Conservation (phyloP, 2,888 invertebrate species). For the Caenorhabditis zanzibari region DNA sequence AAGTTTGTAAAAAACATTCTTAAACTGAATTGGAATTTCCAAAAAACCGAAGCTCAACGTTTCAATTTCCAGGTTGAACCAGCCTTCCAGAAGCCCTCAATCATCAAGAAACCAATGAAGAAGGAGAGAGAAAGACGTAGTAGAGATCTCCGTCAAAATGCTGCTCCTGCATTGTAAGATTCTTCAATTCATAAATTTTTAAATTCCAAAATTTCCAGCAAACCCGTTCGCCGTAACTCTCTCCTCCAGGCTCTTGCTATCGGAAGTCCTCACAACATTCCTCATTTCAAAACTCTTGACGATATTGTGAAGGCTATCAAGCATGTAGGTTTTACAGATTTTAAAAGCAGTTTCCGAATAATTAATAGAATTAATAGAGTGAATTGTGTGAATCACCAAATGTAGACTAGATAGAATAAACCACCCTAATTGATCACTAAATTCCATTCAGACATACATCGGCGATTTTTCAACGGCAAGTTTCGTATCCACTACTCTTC, state of each 20-base stretch:
- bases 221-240: conserved; percentile 82
- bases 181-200: background rate
- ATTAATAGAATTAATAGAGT: conserved; percentile 33
- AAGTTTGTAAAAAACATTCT: no score
- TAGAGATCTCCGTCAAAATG: conserved; percentile 80
- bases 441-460: conserved; percentile 64
- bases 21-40: no score
- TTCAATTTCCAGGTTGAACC: conserved; percentile 74
- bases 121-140: conserved; percentile 79
- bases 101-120: conserved; percentile 83
- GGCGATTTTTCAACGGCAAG: conserved; percentile 67
- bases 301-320: conserved; percentile 82
- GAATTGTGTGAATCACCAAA: conserved; percentile 18
- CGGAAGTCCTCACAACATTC: conserved; percentile 83
- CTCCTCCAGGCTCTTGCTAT: conserved; percentile 82
- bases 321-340: conserved; percentile 70
- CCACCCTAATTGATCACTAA: conserved; percentile 23
- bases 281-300: conserved; percentile 83
- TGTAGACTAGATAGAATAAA: conserved; percentile 3
- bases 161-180: conserved; percentile 82
- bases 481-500: conserved; percentile 44
- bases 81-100: conserved; percentile 80
- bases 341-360: background rate
- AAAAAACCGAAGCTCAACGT: no score
- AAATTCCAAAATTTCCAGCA: conserved; percentile 71